Base-by-base conservation (phyloP, 2,113 vertebrate species). In the Dermatemys mawii region DNA sequence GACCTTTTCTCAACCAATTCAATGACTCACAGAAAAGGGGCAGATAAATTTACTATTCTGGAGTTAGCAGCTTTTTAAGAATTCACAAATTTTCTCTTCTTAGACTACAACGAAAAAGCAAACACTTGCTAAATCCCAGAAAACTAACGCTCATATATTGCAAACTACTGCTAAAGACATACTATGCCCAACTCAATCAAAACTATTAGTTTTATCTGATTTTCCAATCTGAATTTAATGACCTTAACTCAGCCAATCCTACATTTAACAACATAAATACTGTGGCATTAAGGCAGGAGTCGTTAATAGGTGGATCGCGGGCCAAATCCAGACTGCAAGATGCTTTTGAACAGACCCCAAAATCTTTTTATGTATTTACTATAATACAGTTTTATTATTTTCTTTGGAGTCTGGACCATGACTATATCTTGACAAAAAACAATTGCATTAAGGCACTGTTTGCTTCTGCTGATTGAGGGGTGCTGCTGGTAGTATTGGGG, bases 171-270 rank as follows among this genome's bases (percentile, higher is more conserved):
- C 83, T 41, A 53, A 94, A 41, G 55, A 83, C 10, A 63, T 0
- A 27, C 78, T 50, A 53, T 0, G 88, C 27, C 79, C 93, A 84
- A 19, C 75, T 8, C 49, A 51, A 80, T 46, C 67, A 3, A 13
- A 93, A 51, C 85, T 29, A 7, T 26, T 41, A 63, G 21, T 92
- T 90, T 80, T 70, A 94, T 91, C 93, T 95, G 92, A 50, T 90
- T 92, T 92, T 91, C 86, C 84, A 84, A 91, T 88, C 96, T 91
- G 51, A 55, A 26, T 89, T 94, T 75, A 86, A 83, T 0, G 81
- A 85, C 76, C 86, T 80, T 85, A 38, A 22, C 32, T 1, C 32
- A 86, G 91, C 90, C 87, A 87, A 83, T 80, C 51, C 82, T 80
- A 88, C 49, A n/a, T 60, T 83, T 38, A 81, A 83, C 81, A 29